These are phyloP conservation scores for Plectrocnemia conspersa DNA, from an alignment of 1,140 invertebrate genomes.

Conservation along the genomic window DNA sequence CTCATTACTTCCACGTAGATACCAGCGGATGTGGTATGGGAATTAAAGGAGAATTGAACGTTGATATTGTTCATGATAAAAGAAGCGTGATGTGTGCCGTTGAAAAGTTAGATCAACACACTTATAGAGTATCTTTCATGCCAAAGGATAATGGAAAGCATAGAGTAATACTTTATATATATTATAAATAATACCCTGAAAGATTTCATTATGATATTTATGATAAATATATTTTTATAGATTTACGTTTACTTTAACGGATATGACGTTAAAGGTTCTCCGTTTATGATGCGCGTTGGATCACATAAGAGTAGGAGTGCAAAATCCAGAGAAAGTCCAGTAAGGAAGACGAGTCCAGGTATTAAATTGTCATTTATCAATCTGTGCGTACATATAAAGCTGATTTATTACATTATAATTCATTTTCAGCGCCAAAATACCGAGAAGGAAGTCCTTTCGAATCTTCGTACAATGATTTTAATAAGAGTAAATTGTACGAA, in stretches of 20 bases:
- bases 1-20: slow-evolving; percentile 68
- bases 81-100: slow-evolving; percentile 78
- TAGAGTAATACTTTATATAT: slow-evolving; percentile 49
- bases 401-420: slow-evolving; percentile 3
- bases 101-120: slow-evolving; percentile 73
- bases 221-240: slow-evolving; percentile 41
- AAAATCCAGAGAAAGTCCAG: slow-evolving; percentile 48
- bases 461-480: slow-evolving; percentile 17
- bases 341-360: slow-evolving; percentile 31
- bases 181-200: slow-evolving; percentile 20
- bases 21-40: slow-evolving; percentile 78
- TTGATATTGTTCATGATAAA: slow-evolving; percentile 84
- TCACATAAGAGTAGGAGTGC: slow-evolving; percentile 53
- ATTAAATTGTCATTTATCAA: slow-evolving; percentile 10
- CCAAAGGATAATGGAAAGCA: slow-evolving; percentile 89
- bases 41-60: slow-evolving; percentile 80
- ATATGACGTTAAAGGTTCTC: slow-evolving; percentile 88
- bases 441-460: slow-evolving; percentile 31
- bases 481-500: slow-evolving; percentile 12
- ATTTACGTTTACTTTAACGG: slow-evolving; percentile 95
- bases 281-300: slow-evolving; percentile 74
- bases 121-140: slow-evolving; percentile 84
- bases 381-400: slow-evolving; percentile 3
- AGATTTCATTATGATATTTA: too few relatives aligned
- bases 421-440: slow-evolving; percentile 30